Conservation (phyloP, 92 coral and sea anemone species). For the Phenganax subtilis region DNA sequence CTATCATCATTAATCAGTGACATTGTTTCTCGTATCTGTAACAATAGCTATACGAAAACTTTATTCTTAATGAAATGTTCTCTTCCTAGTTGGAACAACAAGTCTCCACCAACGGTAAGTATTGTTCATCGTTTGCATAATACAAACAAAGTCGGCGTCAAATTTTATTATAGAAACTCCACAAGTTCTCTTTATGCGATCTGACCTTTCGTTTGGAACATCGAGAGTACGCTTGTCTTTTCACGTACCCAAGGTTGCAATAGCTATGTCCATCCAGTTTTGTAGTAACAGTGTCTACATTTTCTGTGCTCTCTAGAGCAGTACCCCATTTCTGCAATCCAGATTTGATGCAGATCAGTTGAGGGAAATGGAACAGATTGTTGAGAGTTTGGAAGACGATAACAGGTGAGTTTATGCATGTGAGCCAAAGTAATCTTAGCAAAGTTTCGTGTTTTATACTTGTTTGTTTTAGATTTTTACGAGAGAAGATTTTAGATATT, state of each 20-base stretch:
- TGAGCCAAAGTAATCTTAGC: neutral
- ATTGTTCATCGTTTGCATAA: neutral
- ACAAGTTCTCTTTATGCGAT: too few relatives aligned
- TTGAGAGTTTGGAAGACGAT: constrained; percentile 67
- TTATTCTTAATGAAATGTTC: neutral
- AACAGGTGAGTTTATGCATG: constrained; percentile 54
- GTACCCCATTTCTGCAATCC: constrained; percentile 51
- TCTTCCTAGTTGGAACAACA: constrained; percentile 21
- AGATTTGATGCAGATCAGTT: constrained; percentile 57
- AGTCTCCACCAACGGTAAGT: constrained; percentile 25
- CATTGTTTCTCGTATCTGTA: neutral
- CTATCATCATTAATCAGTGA: too few relatives aligned
- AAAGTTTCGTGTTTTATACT: constrained; percentile 5
- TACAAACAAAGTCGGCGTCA: neutral
- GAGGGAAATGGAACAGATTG: constrained; percentile 69
- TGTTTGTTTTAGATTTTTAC: constrained; percentile 58
- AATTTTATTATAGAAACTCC: too few relatives aligned
- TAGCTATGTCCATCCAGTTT: too few relatives aligned
- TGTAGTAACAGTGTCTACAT: neutral
- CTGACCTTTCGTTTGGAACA: too few relatives aligned
- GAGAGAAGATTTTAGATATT: constrained; percentile 56
- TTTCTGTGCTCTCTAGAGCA: constrained; percentile 43
- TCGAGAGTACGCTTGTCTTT: too few relatives aligned
- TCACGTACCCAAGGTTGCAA: too few relatives aligned
- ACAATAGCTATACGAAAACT: neutral